A percentile compares a stretch with the other conserved stretches of the same genome.
These are phyloP conservation scores for Meandrusa payeni DNA, from an alignment of 2,888 invertebrate genomes.

Conservation along the genomic window DNA sequence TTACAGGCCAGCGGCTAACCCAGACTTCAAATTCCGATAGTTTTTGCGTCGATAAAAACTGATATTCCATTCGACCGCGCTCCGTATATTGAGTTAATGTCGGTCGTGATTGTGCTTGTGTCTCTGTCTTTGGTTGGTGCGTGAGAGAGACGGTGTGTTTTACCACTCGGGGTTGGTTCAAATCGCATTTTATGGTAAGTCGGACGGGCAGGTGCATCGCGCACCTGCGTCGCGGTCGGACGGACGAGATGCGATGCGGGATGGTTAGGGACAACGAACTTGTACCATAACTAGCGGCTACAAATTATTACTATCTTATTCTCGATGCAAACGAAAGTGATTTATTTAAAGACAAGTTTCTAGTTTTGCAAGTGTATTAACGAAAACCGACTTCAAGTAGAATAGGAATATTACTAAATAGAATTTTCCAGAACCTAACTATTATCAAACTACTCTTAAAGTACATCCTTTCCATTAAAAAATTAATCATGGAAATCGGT, in stretches of 20 bases:
- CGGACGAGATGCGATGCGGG: slow-evolving; percentile 60
- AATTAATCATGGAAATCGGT: too few relatives aligned
- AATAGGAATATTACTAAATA: too few relatives aligned
- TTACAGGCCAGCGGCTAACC: slow-evolving; percentile 64
- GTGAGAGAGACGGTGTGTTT: slow-evolving; percentile 59
- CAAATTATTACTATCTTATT: slow-evolving; percentile 4
- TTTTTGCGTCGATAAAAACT: slow-evolving; percentile 78
- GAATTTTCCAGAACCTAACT: too few relatives aligned
- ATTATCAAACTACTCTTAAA: too few relatives aligned
- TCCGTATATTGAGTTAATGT: slow-evolving; percentile 77
- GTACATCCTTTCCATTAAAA: too few relatives aligned
- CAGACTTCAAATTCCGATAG: slow-evolving; percentile 75
- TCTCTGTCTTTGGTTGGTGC: slow-evolving; percentile 47
- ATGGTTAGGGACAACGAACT: slow-evolving; percentile 66
- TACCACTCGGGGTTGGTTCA: slow-evolving; percentile 67
- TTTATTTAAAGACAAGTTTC: too few relatives aligned
- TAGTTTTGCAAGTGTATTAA: too few relatives aligned
- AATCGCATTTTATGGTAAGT: slow-evolving; percentile 79
- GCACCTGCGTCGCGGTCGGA: slow-evolving; percentile 75
- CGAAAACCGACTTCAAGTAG: too few relatives aligned
- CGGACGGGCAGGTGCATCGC: slow-evolving; percentile 72
- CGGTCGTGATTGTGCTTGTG: slow-evolving; percentile 68
- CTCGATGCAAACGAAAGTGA: not conserved
- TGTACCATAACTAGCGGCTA: slow-evolving; percentile 32
- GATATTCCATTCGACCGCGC: slow-evolving; percentile 74